Percentiles rank a stretch among this genome's conserved stretches.
phyloP scores from a whole-genome alignment of 1,140 invertebrate species.

The Odontomachus brunneus region DNA sequence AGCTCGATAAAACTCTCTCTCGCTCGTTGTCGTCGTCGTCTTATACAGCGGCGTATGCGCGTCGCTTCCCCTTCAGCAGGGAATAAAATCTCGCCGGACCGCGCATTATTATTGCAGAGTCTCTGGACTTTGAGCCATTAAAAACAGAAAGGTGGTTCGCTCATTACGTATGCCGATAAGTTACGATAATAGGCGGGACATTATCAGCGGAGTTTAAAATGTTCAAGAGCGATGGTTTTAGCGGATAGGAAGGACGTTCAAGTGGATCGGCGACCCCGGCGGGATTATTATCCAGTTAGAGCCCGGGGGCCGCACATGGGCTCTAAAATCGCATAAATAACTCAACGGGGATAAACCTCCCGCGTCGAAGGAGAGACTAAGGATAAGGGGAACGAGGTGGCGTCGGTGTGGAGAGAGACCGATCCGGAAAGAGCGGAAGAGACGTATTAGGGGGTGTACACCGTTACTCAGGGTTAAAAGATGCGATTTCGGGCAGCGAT shows the following conservation, averaged over 20 bases:
- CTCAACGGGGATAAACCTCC: slow-evolving; percentile 63
- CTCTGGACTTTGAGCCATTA: background rate
- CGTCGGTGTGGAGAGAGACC: background rate
- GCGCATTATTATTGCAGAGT: background rate
- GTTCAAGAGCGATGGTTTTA: slow-evolving; percentile 46
- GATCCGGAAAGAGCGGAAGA: slow-evolving; percentile 56
- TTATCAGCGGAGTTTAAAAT: slow-evolving; percentile 47
- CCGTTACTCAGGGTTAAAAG: slow-evolving; percentile 51
- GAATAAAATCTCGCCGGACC: slow-evolving; percentile 3
- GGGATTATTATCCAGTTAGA: slow-evolving; percentile 64
- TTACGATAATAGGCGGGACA: slow-evolving; percentile 20
- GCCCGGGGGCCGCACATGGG: slow-evolving; percentile 62
- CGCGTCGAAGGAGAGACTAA: slow-evolving; percentile 60
- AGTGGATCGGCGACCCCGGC: slow-evolving; percentile 57
- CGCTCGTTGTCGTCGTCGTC: background rate
- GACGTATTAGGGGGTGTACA: slow-evolving; percentile 46
- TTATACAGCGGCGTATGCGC: background rate
- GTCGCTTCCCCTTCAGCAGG: background rate
- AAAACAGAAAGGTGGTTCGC: background rate
- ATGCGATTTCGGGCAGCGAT: slow-evolving; percentile 48
- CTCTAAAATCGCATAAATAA: slow-evolving; percentile 68
- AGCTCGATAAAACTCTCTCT: background rate
- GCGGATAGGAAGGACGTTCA: slow-evolving; percentile 50
- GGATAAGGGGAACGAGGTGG: slow-evolving; percentile 63
- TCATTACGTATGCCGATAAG: slow-evolving; percentile 11